A percentile compares a stretch with the other conserved stretches of the same genome.
These are phyloP conservation scores for Calyptommatus sinebrachiatus DNA, from an alignment of 2,113 vertebrate species.

Conservation along the genomic window DNA sequence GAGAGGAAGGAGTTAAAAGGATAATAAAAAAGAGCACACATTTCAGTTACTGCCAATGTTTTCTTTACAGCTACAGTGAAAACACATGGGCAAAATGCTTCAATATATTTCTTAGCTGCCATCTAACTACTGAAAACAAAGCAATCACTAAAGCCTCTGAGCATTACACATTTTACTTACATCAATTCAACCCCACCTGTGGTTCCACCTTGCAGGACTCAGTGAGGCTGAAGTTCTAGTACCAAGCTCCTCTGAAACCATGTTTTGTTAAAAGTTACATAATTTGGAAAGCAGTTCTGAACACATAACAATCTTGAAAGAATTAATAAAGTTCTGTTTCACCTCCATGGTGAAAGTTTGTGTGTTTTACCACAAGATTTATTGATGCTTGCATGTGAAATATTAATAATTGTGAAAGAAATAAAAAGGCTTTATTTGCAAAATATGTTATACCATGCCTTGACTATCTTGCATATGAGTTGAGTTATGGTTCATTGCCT, in stretches of 20 bases:
- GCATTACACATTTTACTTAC: background rate
- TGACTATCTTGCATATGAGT: background rate
- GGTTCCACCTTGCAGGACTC: background rate
- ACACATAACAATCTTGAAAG: background rate
- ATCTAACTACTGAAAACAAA: background rate
- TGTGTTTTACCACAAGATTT: background rate
- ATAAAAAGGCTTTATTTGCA: background rate
- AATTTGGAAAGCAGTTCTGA: background rate
- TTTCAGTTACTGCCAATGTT: constrained; percentile 39
- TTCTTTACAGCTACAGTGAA: constrained; percentile 31
- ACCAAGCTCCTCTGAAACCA: background rate
- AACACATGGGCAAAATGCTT: constrained; percentile 24
- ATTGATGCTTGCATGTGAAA: background rate
- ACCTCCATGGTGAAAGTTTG: background rate
- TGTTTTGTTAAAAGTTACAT: background rate
- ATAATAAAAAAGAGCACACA: constrained; percentile 1
- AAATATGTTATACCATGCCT: background rate
- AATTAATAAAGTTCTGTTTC: constrained; percentile 1
- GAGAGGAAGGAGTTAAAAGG: background rate
- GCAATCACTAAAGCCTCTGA: constrained; percentile 9
- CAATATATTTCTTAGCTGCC: constrained; percentile 30
- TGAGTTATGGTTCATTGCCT: background rate
- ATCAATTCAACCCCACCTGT: background rate
- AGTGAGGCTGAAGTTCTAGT: background rate
- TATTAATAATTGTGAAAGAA: background rate